Evolutionary conservation across 2,888 invertebrate species (phyloP).

Genomic region (Oscheius sp.): DNA sequence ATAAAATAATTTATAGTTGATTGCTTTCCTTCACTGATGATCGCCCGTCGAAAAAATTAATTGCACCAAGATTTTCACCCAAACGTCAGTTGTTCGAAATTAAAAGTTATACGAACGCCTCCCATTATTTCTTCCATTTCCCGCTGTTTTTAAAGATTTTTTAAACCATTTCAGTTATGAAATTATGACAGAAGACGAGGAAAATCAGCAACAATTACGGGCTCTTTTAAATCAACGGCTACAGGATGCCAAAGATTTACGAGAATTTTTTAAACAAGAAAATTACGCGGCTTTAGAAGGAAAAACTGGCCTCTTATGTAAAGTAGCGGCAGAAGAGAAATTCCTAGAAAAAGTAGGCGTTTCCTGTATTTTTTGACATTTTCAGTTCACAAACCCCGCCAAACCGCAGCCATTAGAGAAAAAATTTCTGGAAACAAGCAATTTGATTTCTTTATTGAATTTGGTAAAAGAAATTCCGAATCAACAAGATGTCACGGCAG

Average conservation of each 20-base stretch:
- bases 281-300: background rate
- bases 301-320: background rate
- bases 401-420: slow-evolving; percentile 34
- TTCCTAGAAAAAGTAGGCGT: slow-evolving; percentile 18
- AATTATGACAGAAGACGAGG: no score
- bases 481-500: slow-evolving; percentile 36
- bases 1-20: no score
- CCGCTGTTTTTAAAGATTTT: no score
- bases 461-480: slow-evolving; percentile 41
- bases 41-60: no score
- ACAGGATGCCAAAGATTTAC: background rate
- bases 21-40: no score
- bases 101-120: no score
- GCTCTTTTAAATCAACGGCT: background rate
- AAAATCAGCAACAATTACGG: no score
- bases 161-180: no score
- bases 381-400: slow-evolving; percentile 34
- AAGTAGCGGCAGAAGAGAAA: slow-evolving; percentile 22
- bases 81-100: no score
- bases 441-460: slow-evolving; percentile 44
- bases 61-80: no score
- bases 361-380: background rate
- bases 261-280: slow-evolving; percentile 8
- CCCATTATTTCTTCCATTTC: no score
- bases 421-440: slow-evolving; percentile 49